Evolutionary conservation across 2,888 invertebrate species (phyloP).

Genomic region (Dendrolimus houi): DNA sequence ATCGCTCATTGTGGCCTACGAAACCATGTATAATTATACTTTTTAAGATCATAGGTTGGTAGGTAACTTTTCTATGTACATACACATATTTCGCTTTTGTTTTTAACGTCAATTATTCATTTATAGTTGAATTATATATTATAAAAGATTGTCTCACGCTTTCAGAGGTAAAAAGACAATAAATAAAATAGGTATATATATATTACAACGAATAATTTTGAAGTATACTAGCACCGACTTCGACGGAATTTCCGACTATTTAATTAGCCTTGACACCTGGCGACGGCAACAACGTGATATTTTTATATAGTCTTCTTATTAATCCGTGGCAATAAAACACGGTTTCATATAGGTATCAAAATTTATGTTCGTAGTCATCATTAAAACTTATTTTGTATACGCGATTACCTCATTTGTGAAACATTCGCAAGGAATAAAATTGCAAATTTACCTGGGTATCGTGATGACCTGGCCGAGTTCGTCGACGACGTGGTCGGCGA

Average conservation of each 20-base stretch:
- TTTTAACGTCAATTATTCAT: too few species aligned
- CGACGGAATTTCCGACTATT: conserved; percentile 46
- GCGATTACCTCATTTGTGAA: not conserved
- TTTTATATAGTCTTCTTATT: conserved; percentile 33
- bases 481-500: conserved; percentile 83
- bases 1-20: too few species aligned
- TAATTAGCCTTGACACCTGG: conserved; percentile 32
- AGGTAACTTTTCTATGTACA: too few species aligned
- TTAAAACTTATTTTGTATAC: conserved; percentile 14
- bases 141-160: too few species aligned
- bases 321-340: conserved; percentile 39
- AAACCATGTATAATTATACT: too few species aligned
- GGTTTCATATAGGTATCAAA: conserved; percentile 18
- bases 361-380: conserved; percentile 22
- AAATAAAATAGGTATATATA: too few species aligned
- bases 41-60: too few species aligned
- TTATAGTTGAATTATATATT: too few species aligned
- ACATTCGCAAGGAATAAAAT: conserved; percentile 1
- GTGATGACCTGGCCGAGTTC: conserved; percentile 81
- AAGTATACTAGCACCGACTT: conserved; percentile 6
- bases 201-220: not conserved
- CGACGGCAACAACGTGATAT: conserved; percentile 34
- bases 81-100: too few species aligned
- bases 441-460: conserved; percentile 74
- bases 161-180: too few species aligned